Evolutionary conservation across 1,140 invertebrate genomes (phyloP).

Genomic region (Doryteuthis pealeii): DNA sequence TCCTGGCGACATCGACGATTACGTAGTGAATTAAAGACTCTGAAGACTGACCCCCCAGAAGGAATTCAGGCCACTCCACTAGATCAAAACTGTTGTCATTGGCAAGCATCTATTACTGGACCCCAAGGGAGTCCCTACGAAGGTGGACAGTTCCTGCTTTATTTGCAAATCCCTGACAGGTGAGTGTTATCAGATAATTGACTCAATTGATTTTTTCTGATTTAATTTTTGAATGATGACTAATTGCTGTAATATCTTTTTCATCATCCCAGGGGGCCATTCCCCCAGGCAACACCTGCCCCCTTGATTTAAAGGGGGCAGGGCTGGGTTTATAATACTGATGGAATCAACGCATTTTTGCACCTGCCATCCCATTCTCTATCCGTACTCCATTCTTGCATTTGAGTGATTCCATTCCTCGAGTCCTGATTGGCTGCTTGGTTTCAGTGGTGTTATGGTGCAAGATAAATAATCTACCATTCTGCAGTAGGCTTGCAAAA

Average conservation of each 20-base stretch:
- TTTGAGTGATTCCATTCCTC: too few relatives aligned
- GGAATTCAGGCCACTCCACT: constrained; percentile 86
- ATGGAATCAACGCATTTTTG: too few relatives aligned
- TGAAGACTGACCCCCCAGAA: constrained; percentile 78
- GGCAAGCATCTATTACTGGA: constrained; percentile 59
- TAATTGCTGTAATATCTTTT: background rate
- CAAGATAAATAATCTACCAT: too few relatives aligned
- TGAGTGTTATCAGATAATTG: constrained; percentile 41
- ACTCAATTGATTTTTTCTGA: background rate
- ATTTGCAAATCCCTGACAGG: constrained; percentile 81
- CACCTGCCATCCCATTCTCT: too few relatives aligned
- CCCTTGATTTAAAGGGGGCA: too few relatives aligned
- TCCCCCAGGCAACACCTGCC: too few relatives aligned
- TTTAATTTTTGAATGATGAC: too few relatives aligned
- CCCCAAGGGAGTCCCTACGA: constrained; percentile 59
- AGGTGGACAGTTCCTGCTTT: constrained; percentile 69
- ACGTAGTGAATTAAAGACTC: constrained; percentile 55
- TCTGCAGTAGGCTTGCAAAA: too few relatives aligned
- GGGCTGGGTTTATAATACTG: too few relatives aligned
- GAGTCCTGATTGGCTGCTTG: too few relatives aligned
- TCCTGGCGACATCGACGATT: constrained; percentile 58
- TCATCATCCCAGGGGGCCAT: background rate
- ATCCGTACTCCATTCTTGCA: too few relatives aligned
- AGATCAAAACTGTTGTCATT: constrained; percentile 66
- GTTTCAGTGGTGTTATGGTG: too few relatives aligned